Evolutionary conservation across 2,797 vertebrate species (phyloP).

Genomic region (Micrastur ruficollis): DNA sequence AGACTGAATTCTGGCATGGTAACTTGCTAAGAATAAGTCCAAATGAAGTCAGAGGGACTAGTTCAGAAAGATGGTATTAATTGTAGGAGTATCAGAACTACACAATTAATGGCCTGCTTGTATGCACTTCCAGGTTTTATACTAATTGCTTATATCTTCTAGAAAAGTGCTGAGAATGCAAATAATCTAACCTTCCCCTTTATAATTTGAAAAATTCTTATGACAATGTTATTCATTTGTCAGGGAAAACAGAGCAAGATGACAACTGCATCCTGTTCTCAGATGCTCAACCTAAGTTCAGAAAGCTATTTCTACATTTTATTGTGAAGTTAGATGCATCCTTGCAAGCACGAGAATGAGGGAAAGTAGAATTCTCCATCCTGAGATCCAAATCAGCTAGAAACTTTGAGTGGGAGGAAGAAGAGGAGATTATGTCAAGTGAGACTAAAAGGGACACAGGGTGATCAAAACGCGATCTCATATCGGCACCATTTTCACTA

Average conservation of each 20-base stretch:
- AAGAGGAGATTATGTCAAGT: neutral
- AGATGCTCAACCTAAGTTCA: neutral
- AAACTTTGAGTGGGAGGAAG: neutral
- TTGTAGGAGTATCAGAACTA: neutral
- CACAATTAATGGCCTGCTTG: neutral
- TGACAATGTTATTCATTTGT: neutral
- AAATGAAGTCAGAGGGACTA: neutral
- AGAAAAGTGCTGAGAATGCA: neutral
- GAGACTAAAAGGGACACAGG: neutral
- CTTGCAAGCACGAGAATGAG: neutral
- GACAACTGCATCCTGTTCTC: neutral
- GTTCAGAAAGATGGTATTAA: neutral
- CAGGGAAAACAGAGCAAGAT: neutral
- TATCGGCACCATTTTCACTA: neutral
- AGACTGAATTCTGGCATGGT: neutral
- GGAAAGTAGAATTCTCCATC: neutral
- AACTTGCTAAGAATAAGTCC: neutral
- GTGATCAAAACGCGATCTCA: neutral
- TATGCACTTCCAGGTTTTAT: neutral
- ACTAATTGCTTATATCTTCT: neutral
- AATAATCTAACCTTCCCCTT: neutral
- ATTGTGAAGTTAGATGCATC: neutral
- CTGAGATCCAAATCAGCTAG: neutral
- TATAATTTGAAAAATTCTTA: neutral
- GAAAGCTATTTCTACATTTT: neutral